Conservation (phyloP, 2,113 vertebrate genomes). For the Peromyscus polionotus region DNA sequence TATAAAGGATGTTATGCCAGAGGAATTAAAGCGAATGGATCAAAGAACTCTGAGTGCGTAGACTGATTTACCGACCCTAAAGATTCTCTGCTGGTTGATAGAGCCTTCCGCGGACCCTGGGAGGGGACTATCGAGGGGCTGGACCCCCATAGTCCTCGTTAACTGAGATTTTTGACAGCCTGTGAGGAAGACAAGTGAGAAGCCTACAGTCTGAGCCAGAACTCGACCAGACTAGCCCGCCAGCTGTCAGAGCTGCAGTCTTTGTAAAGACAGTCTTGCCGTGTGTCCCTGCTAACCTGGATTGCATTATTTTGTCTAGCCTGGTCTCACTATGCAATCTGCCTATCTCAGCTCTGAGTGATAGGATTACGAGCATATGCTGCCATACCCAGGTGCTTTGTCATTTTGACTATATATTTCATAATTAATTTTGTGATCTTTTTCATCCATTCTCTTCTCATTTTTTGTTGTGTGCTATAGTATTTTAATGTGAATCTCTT, state of each 20-base stretch:
- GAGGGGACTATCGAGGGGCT: too few relatives aligned
- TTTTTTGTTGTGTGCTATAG: not conserved
- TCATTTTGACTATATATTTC: not conserved
- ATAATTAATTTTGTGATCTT: not conserved
- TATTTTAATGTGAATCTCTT: conserved; percentile 25
- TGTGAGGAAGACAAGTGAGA: not conserved
- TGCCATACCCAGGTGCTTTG: not conserved
- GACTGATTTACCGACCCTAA: too few relatives aligned
- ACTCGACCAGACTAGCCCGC: not conserved
- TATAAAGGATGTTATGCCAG: too few relatives aligned
- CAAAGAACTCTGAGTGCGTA: too few relatives aligned
- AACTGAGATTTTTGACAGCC: not conserved
- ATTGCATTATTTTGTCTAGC: not conserved
- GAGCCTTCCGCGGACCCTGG: too few relatives aligned
- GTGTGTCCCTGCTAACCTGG: not conserved
- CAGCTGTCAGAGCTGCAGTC: not conserved
- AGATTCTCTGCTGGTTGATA: too few relatives aligned
- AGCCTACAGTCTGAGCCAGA: not conserved
- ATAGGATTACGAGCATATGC: too few relatives aligned
- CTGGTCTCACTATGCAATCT: not conserved
- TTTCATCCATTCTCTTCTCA: not conserved
- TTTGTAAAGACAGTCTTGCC: not conserved
- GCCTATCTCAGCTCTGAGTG: not conserved
- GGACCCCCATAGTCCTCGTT: too few relatives aligned
- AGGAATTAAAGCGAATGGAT: too few relatives aligned